These are phyloP conservation scores for Aeoliscus strigatus DNA, from an alignment of 2,797 vertebrate genomes.

Conservation along the genomic window DNA sequence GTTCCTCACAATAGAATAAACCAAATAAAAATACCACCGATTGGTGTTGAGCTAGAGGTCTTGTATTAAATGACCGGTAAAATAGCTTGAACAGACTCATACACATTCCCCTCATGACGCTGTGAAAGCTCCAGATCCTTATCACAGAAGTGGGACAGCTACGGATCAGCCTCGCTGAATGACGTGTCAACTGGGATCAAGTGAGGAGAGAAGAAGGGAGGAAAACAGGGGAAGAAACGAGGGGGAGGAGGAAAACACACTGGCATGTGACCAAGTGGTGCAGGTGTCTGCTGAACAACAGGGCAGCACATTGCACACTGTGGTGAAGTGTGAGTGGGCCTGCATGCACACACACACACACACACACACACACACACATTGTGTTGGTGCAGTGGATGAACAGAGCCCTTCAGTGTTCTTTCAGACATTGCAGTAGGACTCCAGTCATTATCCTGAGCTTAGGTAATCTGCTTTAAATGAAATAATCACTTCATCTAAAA, in stretches of 20 bases:
- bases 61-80: too few species aligned
- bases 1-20: too few species aligned
- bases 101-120: constrained; percentile 55
- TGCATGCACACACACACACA: too few species aligned
- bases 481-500: too few species aligned
- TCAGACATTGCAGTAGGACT: too few species aligned
- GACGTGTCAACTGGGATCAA: constrained; percentile 55
- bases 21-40: too few species aligned
- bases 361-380: too few species aligned
- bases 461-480: too few species aligned
- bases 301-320: constrained; percentile 36
- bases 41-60: too few species aligned
- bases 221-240: constrained; percentile 22
- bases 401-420: too few species aligned
- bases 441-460: too few species aligned
- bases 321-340: constrained; percentile 46
- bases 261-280: constrained; percentile 63
- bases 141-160: constrained; percentile 54
- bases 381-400: too few species aligned
- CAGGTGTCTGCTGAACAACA: constrained; percentile 71
- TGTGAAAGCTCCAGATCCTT: constrained; percentile 54
- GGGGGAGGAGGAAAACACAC: constrained; percentile 41
- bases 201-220: constrained; percentile 27
- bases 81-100: constrained; percentile 53
- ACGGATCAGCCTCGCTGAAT: constrained; percentile 38